phyloP scores from a whole-genome alignment of 2,888 invertebrate species.

The Caenorhabditis sp. region DNA sequence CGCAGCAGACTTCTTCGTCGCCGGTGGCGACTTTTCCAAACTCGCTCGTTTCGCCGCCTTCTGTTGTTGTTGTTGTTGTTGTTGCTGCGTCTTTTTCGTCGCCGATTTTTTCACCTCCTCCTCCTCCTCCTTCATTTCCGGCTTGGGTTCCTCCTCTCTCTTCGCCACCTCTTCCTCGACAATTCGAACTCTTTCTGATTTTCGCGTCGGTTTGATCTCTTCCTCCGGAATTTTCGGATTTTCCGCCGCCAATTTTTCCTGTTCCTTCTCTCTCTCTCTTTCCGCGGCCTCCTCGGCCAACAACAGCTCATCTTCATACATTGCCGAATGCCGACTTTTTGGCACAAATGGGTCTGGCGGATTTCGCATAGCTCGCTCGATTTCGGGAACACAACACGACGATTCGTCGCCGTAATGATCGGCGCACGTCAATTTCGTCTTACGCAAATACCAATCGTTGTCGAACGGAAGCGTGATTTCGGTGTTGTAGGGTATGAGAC shows the following conservation, averaged over 20 bases:
- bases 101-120: constrained; percentile 11
- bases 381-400: constrained; percentile 14
- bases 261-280: no score
- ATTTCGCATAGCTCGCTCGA: neutral
- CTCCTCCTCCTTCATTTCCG: constrained; percentile 1
- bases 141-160: neutral
- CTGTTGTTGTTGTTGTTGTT: neutral
- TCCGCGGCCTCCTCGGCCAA: no score
- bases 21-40: neutral
- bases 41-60: constrained; percentile 2
- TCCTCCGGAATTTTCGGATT: no score
- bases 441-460: constrained; percentile 12
- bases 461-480: constrained; percentile 43
- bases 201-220: no score
- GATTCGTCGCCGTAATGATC: constrained; percentile 10
- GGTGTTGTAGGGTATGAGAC: constrained; percentile 13
- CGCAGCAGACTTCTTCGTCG: neutral
- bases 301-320: no score
- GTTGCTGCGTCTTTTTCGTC: neutral
- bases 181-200: neutral
- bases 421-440: constrained; percentile 14
- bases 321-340: neutral
- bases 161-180: neutral
- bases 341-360: neutral
- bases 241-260: neutral